Evolutionary conservation across 1,140 invertebrate genomes (phyloP), one percentile per base, ranked within the genome.

Genomic region (Drosophila parvula): DNA sequence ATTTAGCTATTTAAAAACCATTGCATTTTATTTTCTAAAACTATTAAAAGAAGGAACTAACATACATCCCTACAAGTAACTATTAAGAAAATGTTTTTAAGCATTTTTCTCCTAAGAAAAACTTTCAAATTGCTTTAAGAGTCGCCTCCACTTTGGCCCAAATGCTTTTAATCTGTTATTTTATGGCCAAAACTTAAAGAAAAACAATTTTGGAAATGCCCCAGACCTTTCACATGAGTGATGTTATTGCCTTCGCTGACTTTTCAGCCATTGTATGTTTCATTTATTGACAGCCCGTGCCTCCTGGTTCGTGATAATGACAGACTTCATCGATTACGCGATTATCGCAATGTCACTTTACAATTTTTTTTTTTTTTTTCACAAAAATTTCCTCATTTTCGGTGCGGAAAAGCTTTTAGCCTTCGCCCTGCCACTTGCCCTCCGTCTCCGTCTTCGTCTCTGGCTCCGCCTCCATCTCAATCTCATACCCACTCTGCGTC

Each of bases 311-410:
- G 76, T 78, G 83, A 84, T 89, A 89, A 89, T 89, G 84, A 89
- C 84, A 89, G 84, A 84, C 84, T 89, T 89, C 80, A 89, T 89
- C 84, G 84, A 89, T 89, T 89, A 89, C 84, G 84, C 84, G 84
- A 89, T 89, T 89, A 89, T 85, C 78, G 82, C 81, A 71, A 78
- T 89, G 84, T 89, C 84, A 89, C 78, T 89, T 89, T 89, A 76
- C 74, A 83, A 81, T 34, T 84, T 45, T 50, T 48, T 50, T 84
- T 45, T 50, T 48, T 50, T 50, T 80, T 74, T 78, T 64, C 40
- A 55, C 32, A 65, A 78, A 84, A 88, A 80, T 69, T 88, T 83
- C 47, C 69, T 84, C 83, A 74, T 83, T 88, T 84, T 60, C 38
- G 58, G 77, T 41, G 69, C 74, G 65, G 48, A 89, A 89, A 89